These are phyloP conservation scores for Sminthurinus signatus DNA, from an alignment of 1,140 invertebrate genomes.

Conservation along the genomic window DNA sequence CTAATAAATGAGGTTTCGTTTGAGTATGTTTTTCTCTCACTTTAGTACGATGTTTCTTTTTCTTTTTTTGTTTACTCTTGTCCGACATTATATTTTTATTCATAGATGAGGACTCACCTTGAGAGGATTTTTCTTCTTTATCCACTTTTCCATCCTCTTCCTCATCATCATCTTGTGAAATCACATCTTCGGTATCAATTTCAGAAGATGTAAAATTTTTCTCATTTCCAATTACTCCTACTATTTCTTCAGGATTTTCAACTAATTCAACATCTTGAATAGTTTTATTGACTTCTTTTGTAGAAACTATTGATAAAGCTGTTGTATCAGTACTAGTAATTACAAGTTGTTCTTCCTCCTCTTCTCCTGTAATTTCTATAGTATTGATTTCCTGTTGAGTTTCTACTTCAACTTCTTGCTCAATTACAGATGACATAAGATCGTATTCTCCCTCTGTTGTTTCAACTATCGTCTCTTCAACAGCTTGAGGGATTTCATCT, in stretches of 20 bases:
- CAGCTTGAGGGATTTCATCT: background rate
- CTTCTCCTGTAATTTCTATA: no score
- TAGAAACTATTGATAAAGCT: background rate
- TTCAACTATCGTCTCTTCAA: background rate
- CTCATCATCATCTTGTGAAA: background rate
- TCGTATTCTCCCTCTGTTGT: background rate
- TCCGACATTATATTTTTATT: no score
- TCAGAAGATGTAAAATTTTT: no score
- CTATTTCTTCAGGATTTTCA: background rate
- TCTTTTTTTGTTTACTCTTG: background rate
- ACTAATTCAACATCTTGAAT: background rate
- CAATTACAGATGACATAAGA: background rate
- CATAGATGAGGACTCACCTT: no score
- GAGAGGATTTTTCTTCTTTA: no score
- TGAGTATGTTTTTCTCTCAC: constrained; percentile 7
- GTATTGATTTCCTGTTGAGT: background rate
- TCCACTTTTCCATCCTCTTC: background rate
- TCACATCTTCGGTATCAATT: background rate
- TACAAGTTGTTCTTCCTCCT: background rate
- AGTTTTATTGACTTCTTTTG: background rate
- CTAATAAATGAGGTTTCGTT: background rate
- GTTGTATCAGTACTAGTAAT: background rate
- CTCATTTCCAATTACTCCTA: background rate
- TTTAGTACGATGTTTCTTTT: constrained; percentile 1
- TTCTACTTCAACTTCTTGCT: background rate